Conservation (phyloP, 2,113 vertebrate species). For the Oreochromis aureus region DNA sequence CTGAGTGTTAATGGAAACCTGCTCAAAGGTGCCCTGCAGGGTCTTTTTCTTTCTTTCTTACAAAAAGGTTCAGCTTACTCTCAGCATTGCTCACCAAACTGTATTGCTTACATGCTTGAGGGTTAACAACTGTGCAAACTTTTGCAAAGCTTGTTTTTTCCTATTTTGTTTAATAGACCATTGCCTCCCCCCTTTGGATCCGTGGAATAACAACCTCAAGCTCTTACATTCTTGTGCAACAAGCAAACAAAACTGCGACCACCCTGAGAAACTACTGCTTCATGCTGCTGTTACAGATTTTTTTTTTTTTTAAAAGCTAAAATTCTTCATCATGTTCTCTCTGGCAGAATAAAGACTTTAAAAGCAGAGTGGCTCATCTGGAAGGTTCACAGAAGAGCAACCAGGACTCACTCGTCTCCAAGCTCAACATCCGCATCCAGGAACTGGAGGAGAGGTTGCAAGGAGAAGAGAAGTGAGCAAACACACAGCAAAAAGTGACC, state of each 20-base stretch:
- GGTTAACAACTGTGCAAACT: not conserved
- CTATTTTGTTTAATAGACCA: not conserved
- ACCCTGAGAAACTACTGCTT: not conserved
- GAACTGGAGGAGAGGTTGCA: constrained; percentile 88
- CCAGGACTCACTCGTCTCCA: constrained; percentile 85
- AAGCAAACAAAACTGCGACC: not conserved
- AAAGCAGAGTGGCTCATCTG: constrained; percentile 83
- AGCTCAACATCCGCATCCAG: constrained; percentile 83
- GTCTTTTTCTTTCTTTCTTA: not conserved
- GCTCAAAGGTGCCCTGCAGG: not conserved
- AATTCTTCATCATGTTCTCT: not conserved
- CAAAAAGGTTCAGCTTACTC: not conserved
- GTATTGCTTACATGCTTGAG: not conserved
- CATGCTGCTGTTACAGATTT: not conserved
- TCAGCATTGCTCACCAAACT: not conserved
- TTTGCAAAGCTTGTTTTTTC: not conserved
- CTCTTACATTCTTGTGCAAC: not conserved
- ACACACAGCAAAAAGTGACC: not conserved
- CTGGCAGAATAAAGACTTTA: constrained; percentile 88
- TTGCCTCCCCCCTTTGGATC: not conserved
- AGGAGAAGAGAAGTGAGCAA: constrained; percentile 81
- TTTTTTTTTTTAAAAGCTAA: not conserved
- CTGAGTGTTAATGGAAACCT: not conserved
- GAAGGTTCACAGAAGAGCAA: constrained; percentile 84
- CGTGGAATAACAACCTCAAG: not conserved